Percentiles rank a stretch among this genome's conserved stretches.
Conservation (phyloP, 1,140 invertebrate species). For the Trichonephila clavata region DNA sequence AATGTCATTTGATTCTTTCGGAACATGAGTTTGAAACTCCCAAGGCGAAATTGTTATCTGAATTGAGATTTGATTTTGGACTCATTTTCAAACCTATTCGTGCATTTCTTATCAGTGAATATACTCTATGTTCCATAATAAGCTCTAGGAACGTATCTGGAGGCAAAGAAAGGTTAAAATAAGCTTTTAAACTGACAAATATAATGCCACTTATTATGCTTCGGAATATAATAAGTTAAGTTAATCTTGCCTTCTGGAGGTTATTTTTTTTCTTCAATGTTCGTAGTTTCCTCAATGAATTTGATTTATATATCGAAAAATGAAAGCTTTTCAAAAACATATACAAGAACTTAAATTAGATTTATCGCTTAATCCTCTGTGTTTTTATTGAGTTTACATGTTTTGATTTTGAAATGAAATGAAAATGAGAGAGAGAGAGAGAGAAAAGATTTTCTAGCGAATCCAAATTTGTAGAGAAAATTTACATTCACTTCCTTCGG, state of each 20-base stretch:
- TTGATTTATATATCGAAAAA: not conserved
- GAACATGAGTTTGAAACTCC: not conserved
- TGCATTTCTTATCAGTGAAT: not conserved
- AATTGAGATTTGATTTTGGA: not conserved
- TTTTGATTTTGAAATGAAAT: not conserved
- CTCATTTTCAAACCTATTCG: constrained; percentile 21
- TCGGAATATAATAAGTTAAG: not conserved
- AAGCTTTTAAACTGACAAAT: not conserved
- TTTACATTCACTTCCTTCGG: too few species aligned
- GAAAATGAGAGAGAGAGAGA: too few species aligned
- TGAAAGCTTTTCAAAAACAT: not conserved
- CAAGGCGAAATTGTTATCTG: not conserved
- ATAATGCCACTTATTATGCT: not conserved
- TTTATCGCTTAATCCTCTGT: too few species aligned
- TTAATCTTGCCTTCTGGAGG: not conserved
- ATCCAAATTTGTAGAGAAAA: too few species aligned
- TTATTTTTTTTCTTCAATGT: not conserved
- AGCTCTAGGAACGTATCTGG: not conserved
- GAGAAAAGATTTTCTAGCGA: too few species aligned
- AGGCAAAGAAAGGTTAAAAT: not conserved
- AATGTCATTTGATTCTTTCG: constrained; percentile 22
- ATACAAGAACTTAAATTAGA: too few species aligned
- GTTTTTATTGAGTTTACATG: not conserved
- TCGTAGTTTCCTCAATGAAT: not conserved
- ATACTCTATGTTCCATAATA: not conserved